A percentile compares a stretch with the other conserved stretches of the same genome.
Evolutionary conservation across 2,113 vertebrate species (phyloP).

Genomic region (Bos javanicus): DNA sequence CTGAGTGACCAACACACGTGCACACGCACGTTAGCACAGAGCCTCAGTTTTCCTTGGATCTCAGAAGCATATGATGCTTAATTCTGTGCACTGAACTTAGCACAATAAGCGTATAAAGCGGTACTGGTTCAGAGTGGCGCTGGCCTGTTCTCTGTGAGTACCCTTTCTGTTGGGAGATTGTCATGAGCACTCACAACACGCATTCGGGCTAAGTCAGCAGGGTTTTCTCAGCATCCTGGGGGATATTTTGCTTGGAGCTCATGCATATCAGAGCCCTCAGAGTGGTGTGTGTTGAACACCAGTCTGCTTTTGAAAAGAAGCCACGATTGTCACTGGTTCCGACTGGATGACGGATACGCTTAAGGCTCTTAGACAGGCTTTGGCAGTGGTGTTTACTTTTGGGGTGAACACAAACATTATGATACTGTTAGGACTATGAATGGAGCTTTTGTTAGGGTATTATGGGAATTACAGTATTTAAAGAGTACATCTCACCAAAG

Average conservation of each 20-base stretch:
- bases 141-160: accelerated
- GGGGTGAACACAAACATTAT: neutral
- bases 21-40: accelerated
- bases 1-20: accelerated
- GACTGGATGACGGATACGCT: neutral
- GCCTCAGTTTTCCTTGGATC: neutral
- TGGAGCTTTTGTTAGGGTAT: neutral
- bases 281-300: accelerated
- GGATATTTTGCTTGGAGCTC: neutral
- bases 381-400: neutral
- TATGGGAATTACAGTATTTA: neutral
- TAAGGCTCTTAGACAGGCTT: accelerated
- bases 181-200: accelerated
- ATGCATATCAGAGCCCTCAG: accelerated
- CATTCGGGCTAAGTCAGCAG: accelerated
- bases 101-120: accelerated
- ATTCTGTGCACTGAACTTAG: neutral
- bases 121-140: accelerated
- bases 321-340: accelerated
- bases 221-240: accelerated
- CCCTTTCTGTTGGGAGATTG: neutral
- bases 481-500: neutral
- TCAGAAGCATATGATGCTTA: accelerated
- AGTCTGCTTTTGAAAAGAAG: neutral
- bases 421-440: neutral